Percentiles rank a stretch among this genome's conserved stretches.
Evolutionary conservation across 1,140 invertebrate genomes (phyloP).

Genomic region (Carcinoscorpius rotundicauda): DNA sequence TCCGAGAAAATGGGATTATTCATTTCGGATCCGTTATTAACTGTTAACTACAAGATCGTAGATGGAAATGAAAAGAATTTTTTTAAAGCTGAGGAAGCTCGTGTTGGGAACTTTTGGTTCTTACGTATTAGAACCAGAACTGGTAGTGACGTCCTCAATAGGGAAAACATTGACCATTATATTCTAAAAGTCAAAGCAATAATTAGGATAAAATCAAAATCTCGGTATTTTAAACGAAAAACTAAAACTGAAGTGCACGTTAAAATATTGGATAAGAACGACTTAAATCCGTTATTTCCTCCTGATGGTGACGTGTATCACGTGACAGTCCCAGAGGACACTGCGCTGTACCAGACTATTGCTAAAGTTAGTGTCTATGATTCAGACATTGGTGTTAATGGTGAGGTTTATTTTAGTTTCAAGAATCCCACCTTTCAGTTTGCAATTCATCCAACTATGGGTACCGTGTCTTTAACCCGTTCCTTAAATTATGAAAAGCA

Average conservation of each 20-base stretch:
- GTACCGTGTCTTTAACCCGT: slow-evolving; percentile 70
- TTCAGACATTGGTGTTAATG: slow-evolving; percentile 84
- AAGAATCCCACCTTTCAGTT: slow-evolving; percentile 67
- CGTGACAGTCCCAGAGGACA: slow-evolving; percentile 76
- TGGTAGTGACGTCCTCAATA: slow-evolving; percentile 64
- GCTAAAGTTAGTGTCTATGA: slow-evolving; percentile 56
- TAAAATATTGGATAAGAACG: slow-evolving; percentile 76
- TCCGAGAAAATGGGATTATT: slow-evolving; percentile 54
- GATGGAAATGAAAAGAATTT: slow-evolving; percentile 74
- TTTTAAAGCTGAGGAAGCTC: slow-evolving; percentile 73
- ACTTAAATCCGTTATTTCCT: slow-evolving; percentile 82
- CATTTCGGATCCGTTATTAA: slow-evolving; percentile 29
- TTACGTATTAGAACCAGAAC: slow-evolving; percentile 72
- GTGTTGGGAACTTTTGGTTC: slow-evolving; percentile 86
- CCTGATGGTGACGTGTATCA: slow-evolving; percentile 49
- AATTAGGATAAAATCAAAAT: slow-evolving; percentile 15
- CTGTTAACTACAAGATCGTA: slow-evolving; percentile 66
- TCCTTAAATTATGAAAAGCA: slow-evolving; percentile 46
- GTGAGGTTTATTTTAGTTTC: slow-evolving; percentile 92
- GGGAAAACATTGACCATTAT: slow-evolving; percentile 76
- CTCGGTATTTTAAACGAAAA: slow-evolving; percentile 16
- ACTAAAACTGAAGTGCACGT: slow-evolving; percentile 52
- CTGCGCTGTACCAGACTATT: slow-evolving; percentile 54
- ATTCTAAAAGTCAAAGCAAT: slow-evolving; percentile 64
- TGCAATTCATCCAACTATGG: slow-evolving; percentile 81